Evolutionary conservation across 2,797 vertebrate genomes (phyloP), one percentile per base, ranked within the genome.

Genomic region (Peromyscus eremicus): DNA sequence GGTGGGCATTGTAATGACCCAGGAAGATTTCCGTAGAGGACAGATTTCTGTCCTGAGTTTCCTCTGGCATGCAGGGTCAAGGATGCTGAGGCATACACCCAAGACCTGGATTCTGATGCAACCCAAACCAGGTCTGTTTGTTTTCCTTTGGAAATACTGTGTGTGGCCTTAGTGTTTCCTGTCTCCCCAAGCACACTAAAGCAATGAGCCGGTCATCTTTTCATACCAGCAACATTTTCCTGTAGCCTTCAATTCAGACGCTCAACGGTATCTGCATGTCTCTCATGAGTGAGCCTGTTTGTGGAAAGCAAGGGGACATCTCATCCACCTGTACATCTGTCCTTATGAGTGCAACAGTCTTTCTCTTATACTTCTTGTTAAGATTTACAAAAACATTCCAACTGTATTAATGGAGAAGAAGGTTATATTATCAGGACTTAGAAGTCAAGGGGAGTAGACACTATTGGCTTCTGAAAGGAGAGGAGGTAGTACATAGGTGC

Each of bases 401-500:
- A 73, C 34, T 90, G 1, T 43, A 83, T 70, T 43, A 95, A 37
- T 73, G 34, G 68, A 87, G 21, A 93, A 75, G 5, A 21, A 23
- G 27, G 12, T 60, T 68, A 3, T 83, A 8, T 52, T 82, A 2
- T n/a, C 55, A 55, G 80, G 25, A 60, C 1, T 0, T 46, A 73
- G 21, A 85, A 62, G 2, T 55, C 23, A 79, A 49, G 66, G 52
- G 27, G 2, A 52, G 13, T 27, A 17, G 62, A 84, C 49, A 46
- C 40, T 6, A n/a, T 89, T 85, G 52, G 8, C 32, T 88, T 96
- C 71, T 77, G 43, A 73, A 76, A 75, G 34, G 34, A 76, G 32
- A 10, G 10, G 6, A n/a, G 70, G 1, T 17, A n/a, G 34, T 3
- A 57, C 14, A 1, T 9, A 19, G 1, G 6, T 43, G 12, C 7